Evolutionary conservation across 1,140 invertebrate species (phyloP).

Genomic region (Magallana ariakensis): DNA sequence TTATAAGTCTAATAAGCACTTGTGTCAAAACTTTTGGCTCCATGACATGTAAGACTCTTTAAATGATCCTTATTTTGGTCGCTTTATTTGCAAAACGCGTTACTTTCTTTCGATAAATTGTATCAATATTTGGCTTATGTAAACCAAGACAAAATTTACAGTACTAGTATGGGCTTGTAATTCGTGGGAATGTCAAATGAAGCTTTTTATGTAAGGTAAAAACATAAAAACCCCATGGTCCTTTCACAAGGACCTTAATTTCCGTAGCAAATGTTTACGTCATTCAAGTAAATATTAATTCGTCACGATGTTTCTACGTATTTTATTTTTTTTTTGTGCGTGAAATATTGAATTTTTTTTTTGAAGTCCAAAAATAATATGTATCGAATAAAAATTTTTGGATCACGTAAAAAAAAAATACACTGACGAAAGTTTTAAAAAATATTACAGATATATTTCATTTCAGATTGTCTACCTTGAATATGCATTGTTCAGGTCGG

Average conservation of each 20-base stretch:
- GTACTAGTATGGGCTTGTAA: neutral
- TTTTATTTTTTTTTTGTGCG: too few relatives aligned
- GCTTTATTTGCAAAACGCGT: neutral
- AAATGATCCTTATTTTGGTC: neutral
- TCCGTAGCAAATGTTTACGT: neutral
- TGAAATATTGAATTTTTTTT: too few relatives aligned
- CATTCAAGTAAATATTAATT: too few relatives aligned
- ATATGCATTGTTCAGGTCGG: too few relatives aligned
- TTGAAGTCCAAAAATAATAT: too few relatives aligned
- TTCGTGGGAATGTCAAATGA: constrained; percentile 18
- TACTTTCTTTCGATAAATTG: neutral
- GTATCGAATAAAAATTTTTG: too few relatives aligned
- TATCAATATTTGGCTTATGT: constrained; percentile 9
- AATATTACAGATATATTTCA: too few relatives aligned
- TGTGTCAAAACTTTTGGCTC: neutral
- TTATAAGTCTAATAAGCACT: neutral
- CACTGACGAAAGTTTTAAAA: too few relatives aligned
- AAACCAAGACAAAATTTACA: neutral
- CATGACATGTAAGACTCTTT: neutral
- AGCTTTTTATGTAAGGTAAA: neutral
- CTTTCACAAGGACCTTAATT: neutral
- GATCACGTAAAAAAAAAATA: too few relatives aligned
- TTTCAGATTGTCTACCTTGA: too few relatives aligned
- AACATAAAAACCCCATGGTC: neutral
- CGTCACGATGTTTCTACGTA: too few relatives aligned